phyloP scores from a whole-genome alignment of 2,888 invertebrate species.

The Platycheirus albimanus region DNA sequence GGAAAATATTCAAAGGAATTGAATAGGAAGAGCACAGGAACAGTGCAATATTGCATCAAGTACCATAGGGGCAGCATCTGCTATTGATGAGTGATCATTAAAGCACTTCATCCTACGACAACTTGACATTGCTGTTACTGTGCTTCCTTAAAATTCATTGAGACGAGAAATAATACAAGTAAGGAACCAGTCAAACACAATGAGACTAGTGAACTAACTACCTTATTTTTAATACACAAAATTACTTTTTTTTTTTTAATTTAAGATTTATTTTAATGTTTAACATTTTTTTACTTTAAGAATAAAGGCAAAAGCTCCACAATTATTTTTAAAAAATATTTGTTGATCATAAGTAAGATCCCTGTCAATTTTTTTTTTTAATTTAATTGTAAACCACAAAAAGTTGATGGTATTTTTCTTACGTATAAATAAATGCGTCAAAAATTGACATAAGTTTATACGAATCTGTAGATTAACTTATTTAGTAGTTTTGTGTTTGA shows the following conservation, averaged over 20 bases:
- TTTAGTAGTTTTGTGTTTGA: conserved; percentile 31
- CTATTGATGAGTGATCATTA: no score
- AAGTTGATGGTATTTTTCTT: conserved; percentile 35
- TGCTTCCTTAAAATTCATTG: background rate
- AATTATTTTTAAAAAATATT: conserved; percentile 60
- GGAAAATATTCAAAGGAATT: no score
- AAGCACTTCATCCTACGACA: background rate
- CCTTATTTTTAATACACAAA: conserved; percentile 16
- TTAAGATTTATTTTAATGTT: conserved; percentile 2
- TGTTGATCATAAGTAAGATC: conserved; percentile 48
- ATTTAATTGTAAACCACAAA: conserved; percentile 34
- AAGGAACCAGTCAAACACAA: conserved; percentile 42
- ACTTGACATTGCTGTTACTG: background rate
- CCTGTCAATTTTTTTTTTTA: conserved; percentile 46
- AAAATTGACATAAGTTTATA: conserved; percentile 80
- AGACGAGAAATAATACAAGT: background rate
- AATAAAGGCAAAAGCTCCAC: conserved; percentile 60
- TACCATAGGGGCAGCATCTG: no score
- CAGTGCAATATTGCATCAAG: no score
- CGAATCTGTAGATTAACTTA: conserved; percentile 52
- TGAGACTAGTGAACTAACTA: conserved; percentile 46
- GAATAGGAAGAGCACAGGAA: no score
- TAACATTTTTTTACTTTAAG: conserved; percentile 25
- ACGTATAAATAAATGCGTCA: conserved; percentile 80
- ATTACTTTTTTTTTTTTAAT: conserved; percentile 10